Evolutionary conservation across 2,888 invertebrate species (phyloP).

Genomic region (Acrobasis suavella): DNA sequence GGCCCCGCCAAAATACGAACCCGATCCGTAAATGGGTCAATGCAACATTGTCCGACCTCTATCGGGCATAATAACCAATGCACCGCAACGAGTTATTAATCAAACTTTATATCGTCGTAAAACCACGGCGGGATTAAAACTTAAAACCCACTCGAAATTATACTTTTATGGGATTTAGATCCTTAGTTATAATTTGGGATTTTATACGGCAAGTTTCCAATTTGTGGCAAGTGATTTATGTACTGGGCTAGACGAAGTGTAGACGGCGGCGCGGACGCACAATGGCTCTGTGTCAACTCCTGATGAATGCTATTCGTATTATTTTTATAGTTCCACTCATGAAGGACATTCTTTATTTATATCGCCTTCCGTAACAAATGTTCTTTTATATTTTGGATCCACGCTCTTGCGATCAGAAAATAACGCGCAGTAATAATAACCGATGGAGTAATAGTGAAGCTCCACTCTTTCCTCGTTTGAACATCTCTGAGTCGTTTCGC

Average conservation of each 20-base stretch:
- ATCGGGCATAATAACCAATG: constrained; percentile 48
- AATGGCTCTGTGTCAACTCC: constrained; percentile 46
- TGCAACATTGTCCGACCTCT: constrained; percentile 72
- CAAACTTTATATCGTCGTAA: constrained; percentile 78
- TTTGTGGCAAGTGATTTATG: constrained; percentile 75
- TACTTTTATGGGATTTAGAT: constrained; percentile 80
- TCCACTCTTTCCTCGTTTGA: too few species aligned
- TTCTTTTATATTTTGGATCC: background rate
- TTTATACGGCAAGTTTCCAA: constrained; percentile 70
- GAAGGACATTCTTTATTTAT: constrained; percentile 19
- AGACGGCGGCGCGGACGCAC: constrained; percentile 53
- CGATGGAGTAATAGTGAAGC: too few species aligned
- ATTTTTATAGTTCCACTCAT: constrained; percentile 36
- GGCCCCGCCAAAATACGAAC: constrained; percentile 67
- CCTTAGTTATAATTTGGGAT: constrained; percentile 72
- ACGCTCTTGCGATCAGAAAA: too few species aligned
- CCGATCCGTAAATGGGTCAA: constrained; percentile 66
- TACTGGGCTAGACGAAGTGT: constrained; percentile 61
- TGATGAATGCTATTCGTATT: constrained; percentile 42
- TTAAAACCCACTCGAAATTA: constrained; percentile 63
- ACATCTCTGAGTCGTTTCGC: too few species aligned
- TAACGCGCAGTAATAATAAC: too few species aligned
- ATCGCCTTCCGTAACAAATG: constrained; percentile 21
- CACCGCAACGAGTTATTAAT: constrained; percentile 70
- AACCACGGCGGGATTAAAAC: constrained; percentile 71